phyloP scores from a whole-genome alignment of 2,888 invertebrate genomes.

The Anoncus sp. region DNA sequence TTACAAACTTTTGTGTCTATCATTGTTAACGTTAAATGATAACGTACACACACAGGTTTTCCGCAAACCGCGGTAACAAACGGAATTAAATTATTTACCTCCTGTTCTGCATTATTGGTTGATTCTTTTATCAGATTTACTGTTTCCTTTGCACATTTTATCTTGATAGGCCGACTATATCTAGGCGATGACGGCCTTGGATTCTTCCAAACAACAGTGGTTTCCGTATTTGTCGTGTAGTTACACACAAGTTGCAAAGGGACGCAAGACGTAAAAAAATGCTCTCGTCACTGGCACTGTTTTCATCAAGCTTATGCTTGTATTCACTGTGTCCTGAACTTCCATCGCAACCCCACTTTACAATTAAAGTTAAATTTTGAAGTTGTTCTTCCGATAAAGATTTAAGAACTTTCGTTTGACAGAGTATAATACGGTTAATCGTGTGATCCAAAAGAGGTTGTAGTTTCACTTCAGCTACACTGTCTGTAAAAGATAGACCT shows the following conservation, averaged over 20 bases:
- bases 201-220: no score
- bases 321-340: slow-evolving; percentile 5
- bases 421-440: not conserved
- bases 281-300: not conserved
- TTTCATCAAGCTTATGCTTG: not conserved
- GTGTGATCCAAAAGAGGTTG: slow-evolving; percentile 1
- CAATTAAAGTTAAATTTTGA: slow-evolving; percentile 2
- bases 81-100: no score
- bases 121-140: no score
- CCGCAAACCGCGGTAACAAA: no score
- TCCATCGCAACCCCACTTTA: slow-evolving; percentile 6
- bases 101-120: no score
- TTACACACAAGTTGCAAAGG: not conserved
- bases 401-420: not conserved
- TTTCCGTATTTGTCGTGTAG: slow-evolving; percentile 1
- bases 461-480: not conserved
- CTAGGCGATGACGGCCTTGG: no score
- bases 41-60: no score
- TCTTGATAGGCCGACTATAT: no score
- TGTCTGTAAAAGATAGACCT: slow-evolving; percentile 1
- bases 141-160: no score
- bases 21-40: no score
- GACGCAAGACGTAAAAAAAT: slow-evolving; percentile 18
- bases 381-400: not conserved
- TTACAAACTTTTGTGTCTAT: no score